Conservation (phyloP, 2,797 vertebrate genomes). For the Gymnocypris eckloni region DNA sequence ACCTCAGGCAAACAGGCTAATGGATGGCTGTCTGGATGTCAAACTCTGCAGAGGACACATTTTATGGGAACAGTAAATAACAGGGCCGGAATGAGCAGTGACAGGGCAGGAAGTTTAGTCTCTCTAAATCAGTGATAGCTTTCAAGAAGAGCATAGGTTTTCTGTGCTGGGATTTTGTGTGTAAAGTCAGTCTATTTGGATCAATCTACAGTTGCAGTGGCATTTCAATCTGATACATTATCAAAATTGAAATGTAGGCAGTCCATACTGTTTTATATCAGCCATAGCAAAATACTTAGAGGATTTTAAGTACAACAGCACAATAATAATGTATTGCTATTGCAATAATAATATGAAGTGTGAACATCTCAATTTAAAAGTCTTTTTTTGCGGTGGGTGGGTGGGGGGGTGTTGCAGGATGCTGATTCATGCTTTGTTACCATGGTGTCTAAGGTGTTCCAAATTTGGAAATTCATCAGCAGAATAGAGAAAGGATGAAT, state of each 20-base stretch:
- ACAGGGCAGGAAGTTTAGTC: conserved; percentile 54
- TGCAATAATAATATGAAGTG: conserved; percentile 38
- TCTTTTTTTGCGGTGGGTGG: conserved; percentile 27
- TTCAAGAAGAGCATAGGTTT: conserved; percentile 47
- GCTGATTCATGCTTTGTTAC: conserved; percentile 67
- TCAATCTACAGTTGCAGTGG: background rate
- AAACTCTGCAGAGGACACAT: conserved; percentile 56
- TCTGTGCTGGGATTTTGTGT: conserved; percentile 1
- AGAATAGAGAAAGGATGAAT: conserved; percentile 28
- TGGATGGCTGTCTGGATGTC: conserved; percentile 27
- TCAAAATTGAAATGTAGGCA: background rate
- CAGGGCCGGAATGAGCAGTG: conserved; percentile 30
- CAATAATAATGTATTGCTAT: background rate
- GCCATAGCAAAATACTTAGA: background rate
- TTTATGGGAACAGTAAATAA: conserved; percentile 70
- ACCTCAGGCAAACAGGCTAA: conserved; percentile 44
- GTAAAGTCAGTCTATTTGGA: background rate
- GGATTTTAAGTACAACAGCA: background rate
- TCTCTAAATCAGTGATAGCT: conserved; percentile 62
- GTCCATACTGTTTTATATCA: background rate
- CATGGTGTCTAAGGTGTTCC: conserved; percentile 54
- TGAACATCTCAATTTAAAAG: conserved; percentile 69
- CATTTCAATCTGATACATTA: background rate
- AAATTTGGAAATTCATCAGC: conserved; percentile 45
- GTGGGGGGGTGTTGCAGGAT: conserved; percentile 55